A percentile compares a stretch with the other conserved stretches of the same genome.
phyloP scores from a whole-genome alignment of 1,140 invertebrate genomes.

The Drosophila hydei region DNA sequence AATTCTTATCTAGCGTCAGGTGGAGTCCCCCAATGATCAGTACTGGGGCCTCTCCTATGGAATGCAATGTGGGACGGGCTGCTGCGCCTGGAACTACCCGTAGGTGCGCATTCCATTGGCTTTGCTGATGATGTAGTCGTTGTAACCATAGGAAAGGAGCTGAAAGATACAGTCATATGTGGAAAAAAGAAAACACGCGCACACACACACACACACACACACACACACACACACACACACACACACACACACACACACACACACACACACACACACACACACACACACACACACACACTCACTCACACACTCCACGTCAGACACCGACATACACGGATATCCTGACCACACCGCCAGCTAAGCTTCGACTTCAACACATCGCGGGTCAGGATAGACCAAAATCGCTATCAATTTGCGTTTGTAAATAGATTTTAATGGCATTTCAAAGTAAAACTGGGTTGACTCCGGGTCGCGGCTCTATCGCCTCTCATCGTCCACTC shows the following conservation, averaged over 20 bases:
- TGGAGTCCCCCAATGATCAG: no score
- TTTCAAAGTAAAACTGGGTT: slow-evolving; percentile 72
- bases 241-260: background rate
- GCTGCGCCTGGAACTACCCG: no score
- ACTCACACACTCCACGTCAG: background rate
- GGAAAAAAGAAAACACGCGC: no score
- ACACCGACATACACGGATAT: background rate
- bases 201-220: no score
- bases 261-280: background rate
- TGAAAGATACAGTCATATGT: no score
- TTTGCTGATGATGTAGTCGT: no score
- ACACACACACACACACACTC: background rate
- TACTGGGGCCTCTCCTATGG: no score
- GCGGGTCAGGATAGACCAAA: slow-evolving; percentile 47
- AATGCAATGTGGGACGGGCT: no score
- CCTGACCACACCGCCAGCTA: slow-evolving; percentile 58
- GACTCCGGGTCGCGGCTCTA: slow-evolving; percentile 23
- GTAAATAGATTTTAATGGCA: slow-evolving; percentile 83
- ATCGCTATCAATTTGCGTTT: slow-evolving; percentile 82
- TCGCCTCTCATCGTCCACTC: slow-evolving; percentile 1
- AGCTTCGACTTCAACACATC: slow-evolving; percentile 72
- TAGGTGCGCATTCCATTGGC: no score
- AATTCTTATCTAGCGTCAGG: no score
- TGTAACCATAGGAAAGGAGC: no score
- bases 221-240: no score